Evolutionary conservation across 30 jellyfish, hydroid and myxozoan genomes (phyloP), one percentile per base, ranked within the genome.

Genomic region (Nemopilema nomurai): DNA sequence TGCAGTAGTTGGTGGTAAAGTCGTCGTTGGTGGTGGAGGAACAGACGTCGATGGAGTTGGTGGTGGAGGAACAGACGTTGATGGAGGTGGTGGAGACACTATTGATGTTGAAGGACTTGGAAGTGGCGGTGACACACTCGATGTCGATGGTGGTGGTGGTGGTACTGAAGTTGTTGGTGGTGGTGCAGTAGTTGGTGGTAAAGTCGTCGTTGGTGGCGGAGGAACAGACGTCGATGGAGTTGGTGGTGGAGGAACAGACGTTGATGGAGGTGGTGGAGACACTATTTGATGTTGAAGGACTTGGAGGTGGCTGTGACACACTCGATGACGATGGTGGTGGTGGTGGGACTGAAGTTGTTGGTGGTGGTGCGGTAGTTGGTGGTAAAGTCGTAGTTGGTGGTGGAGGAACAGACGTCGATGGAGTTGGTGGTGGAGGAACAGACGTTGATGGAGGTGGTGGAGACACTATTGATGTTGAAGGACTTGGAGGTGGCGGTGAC

Each of bases 271-370:
- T 7, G 74, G 74, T 64, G 24, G 74, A 8, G 24, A 9, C 24
- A n/a, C 16, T 7, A 29, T n/a, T 7, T 7, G 74, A 18, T 7
- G 74, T 13, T 64, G 74, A 29, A 18, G 74, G 74, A 7, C 28
- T 26, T 29, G 24, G 28, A 18, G 74, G 24, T 64, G 74, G 20
- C 24, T 26, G 20, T n/a, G 74, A 29, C 24, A 29, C 28, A 18
- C 28, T 26, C 16, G 24, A 26, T 7, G 74, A 64, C 24, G 74
- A 18, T 64, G 74, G 20, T 64, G 74, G 74, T 64, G 74, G 74
- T 13, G 74, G 84, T 30, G 70, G 62, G 30, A 32, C 76, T 21
- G 72, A 26, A 19, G 78, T 49, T 8, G 90, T 76, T 8, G 88
- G 9, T 63, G 78, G 66, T 50, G 77, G 63, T 0, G 79, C n/a